Evolutionary conservation across 1,140 invertebrate species (phyloP).

Genomic region (Protaetia brevitarsis): DNA sequence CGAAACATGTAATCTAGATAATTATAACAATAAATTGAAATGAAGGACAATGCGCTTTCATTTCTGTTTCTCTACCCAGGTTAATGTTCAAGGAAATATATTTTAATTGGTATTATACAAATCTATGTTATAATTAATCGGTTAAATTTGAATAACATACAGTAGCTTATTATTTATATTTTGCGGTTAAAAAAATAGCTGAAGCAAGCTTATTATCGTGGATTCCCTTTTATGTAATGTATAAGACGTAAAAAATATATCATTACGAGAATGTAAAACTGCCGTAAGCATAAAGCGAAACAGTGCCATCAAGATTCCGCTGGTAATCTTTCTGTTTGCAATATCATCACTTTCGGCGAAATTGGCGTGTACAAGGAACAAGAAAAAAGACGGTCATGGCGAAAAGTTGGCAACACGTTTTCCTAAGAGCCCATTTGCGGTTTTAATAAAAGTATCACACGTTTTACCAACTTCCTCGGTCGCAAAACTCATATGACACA

Average conservation of each 20-base stretch:
- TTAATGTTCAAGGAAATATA: too few relatives aligned
- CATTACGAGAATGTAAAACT: constrained; percentile 11
- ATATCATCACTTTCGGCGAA: constrained; percentile 8
- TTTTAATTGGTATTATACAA: too few relatives aligned
- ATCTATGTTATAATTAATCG: too few relatives aligned
- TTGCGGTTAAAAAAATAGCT: too few relatives aligned
- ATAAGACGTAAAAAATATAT: neutral
- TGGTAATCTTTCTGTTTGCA: neutral
- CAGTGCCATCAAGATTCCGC: neutral
- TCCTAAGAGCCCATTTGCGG: constrained; percentile 29
- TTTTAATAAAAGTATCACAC: constrained; percentile 32
- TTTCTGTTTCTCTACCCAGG: too few relatives aligned
- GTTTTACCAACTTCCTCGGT: constrained; percentile 32
- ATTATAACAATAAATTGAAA: too few relatives aligned
- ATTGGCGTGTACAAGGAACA: neutral
- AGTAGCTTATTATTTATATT: too few relatives aligned
- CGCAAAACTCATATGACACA: constrained; percentile 35
- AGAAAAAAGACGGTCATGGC: constrained; percentile 18
- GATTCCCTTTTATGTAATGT: neutral
- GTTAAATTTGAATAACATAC: too few relatives aligned
- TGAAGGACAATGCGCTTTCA: too few relatives aligned
- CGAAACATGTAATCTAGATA: too few relatives aligned
- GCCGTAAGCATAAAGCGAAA: constrained; percentile 9
- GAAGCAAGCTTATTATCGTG: neutral
- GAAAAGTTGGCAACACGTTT: constrained; percentile 30